A percentile compares a stretch with the other conserved stretches of the same genome.
Conservation (phyloP, 2,797 vertebrate genomes). For the Acanthurus tractus region DNA sequence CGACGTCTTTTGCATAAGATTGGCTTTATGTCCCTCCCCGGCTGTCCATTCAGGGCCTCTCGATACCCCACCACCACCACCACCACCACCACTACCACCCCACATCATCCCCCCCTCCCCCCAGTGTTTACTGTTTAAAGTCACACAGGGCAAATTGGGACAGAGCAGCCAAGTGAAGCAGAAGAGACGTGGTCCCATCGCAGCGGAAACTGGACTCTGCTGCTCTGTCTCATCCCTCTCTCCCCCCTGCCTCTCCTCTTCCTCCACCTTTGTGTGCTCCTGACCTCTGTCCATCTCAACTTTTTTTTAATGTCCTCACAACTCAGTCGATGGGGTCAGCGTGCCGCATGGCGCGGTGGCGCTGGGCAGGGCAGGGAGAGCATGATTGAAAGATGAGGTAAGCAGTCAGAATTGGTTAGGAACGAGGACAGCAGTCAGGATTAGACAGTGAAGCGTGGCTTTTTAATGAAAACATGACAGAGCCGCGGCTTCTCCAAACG, state of each 20-base stretch:
- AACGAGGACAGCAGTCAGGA: conserved; percentile 77
- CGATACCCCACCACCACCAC: background rate
- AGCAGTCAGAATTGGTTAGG: conserved; percentile 80
- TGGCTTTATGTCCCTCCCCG: conserved; percentile 51
- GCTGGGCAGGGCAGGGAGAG: conserved; percentile 29
- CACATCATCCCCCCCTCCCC: conserved; percentile 66
- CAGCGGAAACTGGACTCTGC: conserved; percentile 66
- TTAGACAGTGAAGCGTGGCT: conserved; percentile 87
- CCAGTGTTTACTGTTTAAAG: conserved; percentile 83
- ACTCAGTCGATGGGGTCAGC: conserved; percentile 24
- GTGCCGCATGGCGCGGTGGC: conserved; percentile 16
- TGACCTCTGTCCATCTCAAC: conserved; percentile 53
- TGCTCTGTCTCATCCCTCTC: conserved; percentile 33
- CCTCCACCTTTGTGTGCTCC: conserved; percentile 48
- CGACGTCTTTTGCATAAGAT: conserved; percentile 64
- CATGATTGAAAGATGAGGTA: conserved; percentile 80
- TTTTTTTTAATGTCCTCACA: conserved; percentile 12
- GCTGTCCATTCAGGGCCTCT: conserved; percentile 52
- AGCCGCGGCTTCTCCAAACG: conserved; percentile 58
- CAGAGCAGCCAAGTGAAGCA: conserved; percentile 83
- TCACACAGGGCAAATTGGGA: conserved; percentile 84
- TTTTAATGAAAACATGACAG: conserved; percentile 89
- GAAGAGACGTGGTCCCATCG: conserved; percentile 79
- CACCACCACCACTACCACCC: background rate
- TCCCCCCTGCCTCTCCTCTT: conserved; percentile 16